These are phyloP conservation scores for Mechanitis mazaeus DNA, from an alignment of 2,888 invertebrate species.

Conservation along the genomic window DNA sequence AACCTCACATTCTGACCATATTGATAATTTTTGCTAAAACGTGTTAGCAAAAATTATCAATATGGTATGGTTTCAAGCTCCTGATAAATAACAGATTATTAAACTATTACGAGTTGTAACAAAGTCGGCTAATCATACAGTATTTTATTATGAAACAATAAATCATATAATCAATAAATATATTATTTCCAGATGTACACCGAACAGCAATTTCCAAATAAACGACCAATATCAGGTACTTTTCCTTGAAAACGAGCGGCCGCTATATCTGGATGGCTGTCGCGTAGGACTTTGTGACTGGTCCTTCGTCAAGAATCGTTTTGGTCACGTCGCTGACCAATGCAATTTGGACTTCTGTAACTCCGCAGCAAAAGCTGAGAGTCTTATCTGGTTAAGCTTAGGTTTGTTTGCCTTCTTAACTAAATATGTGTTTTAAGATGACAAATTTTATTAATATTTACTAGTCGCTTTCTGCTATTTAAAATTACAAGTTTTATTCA, in stretches of 20 bases:
- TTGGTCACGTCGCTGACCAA: slow-evolving; percentile 69
- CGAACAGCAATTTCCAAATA: slow-evolving; percentile 62
- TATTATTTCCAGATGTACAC: slow-evolving; percentile 69
- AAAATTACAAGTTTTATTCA: too few relatives aligned
- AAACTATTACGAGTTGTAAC: background rate
- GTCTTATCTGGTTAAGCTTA: slow-evolving; percentile 25
- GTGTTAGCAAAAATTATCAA: too few relatives aligned
- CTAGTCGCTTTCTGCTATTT: background rate
- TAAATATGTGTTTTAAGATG: slow-evolving; percentile 15
- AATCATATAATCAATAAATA: slow-evolving; percentile 6
- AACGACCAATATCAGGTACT: slow-evolving; percentile 68
- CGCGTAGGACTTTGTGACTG: slow-evolving; percentile 87
- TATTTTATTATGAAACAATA: background rate
- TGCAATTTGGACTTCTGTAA: slow-evolving; percentile 78
- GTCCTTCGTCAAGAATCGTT: slow-evolving; percentile 79
- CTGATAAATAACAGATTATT: too few relatives aligned
- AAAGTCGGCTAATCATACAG: background rate
- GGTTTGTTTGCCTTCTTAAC: slow-evolving; percentile 19
- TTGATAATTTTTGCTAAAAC: too few relatives aligned
- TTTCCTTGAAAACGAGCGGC: slow-evolving; percentile 84
- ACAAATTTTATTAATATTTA: background rate
- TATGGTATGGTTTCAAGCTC: too few relatives aligned
- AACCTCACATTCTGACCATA: too few relatives aligned
- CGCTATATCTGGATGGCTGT: slow-evolving; percentile 81
- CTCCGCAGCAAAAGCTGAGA: slow-evolving; percentile 37